Base-by-base conservation (phyloP, 2,888 invertebrate genomes). In the Agapostemon virescens region DNA sequence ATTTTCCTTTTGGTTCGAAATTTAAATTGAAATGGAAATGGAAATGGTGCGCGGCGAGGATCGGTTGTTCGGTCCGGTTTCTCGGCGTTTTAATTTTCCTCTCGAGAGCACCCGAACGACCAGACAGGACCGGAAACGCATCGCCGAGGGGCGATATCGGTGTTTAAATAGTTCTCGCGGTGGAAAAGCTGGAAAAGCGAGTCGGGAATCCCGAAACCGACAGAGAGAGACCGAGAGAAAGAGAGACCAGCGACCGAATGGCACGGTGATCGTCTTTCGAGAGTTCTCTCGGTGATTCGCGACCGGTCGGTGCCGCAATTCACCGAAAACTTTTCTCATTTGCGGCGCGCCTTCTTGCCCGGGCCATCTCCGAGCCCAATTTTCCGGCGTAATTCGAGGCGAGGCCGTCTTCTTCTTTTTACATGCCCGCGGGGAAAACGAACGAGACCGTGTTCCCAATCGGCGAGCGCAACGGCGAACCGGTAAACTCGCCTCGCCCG, bases 301-400 rank as follows among this genome's bases (percentile, higher is more conserved):
- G 61, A 30, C 17, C 49, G 20, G 40, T 26, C 52, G 15, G 23
- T 13, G 58, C 17, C 30, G 66, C 38, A 66, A 74, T 70, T 66
- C 40, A 9, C 58, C 26, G 66, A 33, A 61, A 83, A 86, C 86
- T 86, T 83, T 84, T 83, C 82, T 86, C 84, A 84, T 86, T 86
- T 86, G 63, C 82, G 33, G n/a, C 52, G 49, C 40, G 69, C 26
- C 66, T 63, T 63, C 74, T 71, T 45, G 49, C 52, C 49, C 20
- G 7, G 26, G 15, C n/a, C 11, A 49, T 49, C 49, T 17, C n/a
- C 30, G 36, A 49, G 36, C 15, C 30, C 42, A 70, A 69, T 76
- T 69, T 72, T 61, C 75, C 42, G 9, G 7, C 1, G 68, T 66
- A 52, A 76, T 79, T 79, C 30, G 63, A 72, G 61, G 9, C 17